Conservation (phyloP, 2,888 invertebrate genomes). For the Pogonocherus hispidulus region DNA sequence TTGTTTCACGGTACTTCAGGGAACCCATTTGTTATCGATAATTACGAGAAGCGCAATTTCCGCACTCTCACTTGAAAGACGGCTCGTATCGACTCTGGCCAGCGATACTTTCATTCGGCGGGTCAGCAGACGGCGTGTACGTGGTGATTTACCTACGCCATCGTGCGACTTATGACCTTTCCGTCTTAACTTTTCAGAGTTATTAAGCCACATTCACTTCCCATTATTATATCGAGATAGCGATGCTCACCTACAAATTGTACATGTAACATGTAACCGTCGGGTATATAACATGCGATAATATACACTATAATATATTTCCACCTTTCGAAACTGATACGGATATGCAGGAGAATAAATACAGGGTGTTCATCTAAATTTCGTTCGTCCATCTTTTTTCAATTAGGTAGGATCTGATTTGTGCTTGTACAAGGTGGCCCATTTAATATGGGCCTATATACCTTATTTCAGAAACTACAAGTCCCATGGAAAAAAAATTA, state of each 20-base stretch:
- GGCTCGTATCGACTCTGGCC: neutral
- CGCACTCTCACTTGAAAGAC: conserved; percentile 24
- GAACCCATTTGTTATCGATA: conserved; percentile 1
- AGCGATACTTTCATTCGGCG: conserved; percentile 25
- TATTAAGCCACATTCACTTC: conserved; percentile 31
- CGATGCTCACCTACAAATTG: conserved; percentile 4
- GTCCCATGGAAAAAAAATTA: no score
- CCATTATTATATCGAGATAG: conserved; percentile 19
- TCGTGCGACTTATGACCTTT: conserved; percentile 28
- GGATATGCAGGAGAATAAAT: neutral
- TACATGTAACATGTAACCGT: neutral
- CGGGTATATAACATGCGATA: neutral
- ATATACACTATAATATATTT: neutral
- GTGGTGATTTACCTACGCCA: conserved; percentile 23
- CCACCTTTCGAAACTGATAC: neutral
- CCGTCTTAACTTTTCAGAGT: neutral
- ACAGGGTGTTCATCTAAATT: neutral
- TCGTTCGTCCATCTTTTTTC: no score
- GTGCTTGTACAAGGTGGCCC: no score
- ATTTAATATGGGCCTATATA: no score
- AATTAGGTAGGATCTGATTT: no score
- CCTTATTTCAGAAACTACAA: no score
- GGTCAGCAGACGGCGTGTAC: conserved; percentile 26
- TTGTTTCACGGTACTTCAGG: neutral
- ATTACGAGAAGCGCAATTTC: conserved; percentile 18